Evolutionary conservation across 1,140 invertebrate genomes (phyloP).

Genomic region (Arctopsyche grandis): DNA sequence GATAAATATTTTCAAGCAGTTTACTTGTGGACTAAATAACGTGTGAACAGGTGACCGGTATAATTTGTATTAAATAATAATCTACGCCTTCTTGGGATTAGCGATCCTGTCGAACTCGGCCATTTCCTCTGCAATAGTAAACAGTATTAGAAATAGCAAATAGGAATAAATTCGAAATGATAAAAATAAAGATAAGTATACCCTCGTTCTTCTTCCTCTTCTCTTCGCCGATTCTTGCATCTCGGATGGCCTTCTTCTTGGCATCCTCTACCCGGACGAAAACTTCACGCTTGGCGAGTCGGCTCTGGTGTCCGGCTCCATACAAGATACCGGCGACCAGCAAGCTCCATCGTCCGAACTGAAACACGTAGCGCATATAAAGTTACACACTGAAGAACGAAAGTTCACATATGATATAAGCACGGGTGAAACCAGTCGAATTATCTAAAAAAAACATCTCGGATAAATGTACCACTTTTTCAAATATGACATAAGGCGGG

Average conservation of each 20-base stretch:
- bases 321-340: conserved; percentile 74
- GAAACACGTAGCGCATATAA: conserved; percentile 53
- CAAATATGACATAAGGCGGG: background rate
- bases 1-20: too few species aligned
- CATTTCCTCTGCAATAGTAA: conserved; percentile 34
- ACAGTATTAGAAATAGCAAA: background rate
- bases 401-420: too few species aligned
- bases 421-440: too few species aligned
- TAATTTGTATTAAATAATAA: background rate
- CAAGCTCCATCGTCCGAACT: conserved; percentile 81
- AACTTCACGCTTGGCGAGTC: conserved; percentile 74
- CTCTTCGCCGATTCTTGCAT: conserved; percentile 75
- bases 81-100: background rate
- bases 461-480: too few species aligned
- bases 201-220: conserved; percentile 69
- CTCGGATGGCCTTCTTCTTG: conserved; percentile 72
- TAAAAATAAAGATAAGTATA: conserved; percentile 54
- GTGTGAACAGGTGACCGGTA: too few species aligned
- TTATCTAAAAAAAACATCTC: too few species aligned
- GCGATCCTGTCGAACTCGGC: background rate
- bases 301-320: conserved; percentile 75
- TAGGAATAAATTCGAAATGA: background rate
- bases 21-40: background rate
- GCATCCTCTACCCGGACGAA: conserved; percentile 72
- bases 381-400: background rate